These are phyloP conservation scores for Odontomyia ornata DNA, from an alignment of 2,888 invertebrate species.

Conservation along the genomic window DNA sequence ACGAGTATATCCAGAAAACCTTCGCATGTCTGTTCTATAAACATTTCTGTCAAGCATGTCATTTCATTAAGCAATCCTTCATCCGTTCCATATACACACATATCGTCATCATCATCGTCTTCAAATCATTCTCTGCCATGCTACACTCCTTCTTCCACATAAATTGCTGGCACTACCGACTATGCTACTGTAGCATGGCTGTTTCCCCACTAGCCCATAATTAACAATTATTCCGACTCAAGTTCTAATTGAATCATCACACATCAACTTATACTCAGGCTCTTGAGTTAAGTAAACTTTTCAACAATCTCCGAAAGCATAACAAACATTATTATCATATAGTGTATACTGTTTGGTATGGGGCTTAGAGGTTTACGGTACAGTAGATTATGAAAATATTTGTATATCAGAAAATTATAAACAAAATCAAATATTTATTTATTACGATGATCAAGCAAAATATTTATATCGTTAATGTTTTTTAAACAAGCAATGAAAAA, in stretches of 20 bases:
- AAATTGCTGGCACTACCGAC: too few relatives aligned
- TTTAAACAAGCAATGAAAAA: too few relatives aligned
- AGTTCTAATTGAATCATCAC: slow-evolving; percentile 43
- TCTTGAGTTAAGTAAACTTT: slow-evolving; percentile 40
- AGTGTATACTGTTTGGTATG: background rate
- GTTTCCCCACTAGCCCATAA: slow-evolving; percentile 3
- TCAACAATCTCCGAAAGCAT: slow-evolving; percentile 25
- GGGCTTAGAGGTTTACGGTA: background rate
- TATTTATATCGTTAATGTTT: too few relatives aligned
- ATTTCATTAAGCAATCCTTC: too few relatives aligned
- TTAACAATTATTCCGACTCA: slow-evolving; percentile 42
- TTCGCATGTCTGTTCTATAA: background rate
- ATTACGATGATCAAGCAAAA: too few relatives aligned
- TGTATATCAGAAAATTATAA: too few relatives aligned
- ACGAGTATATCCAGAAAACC: too few relatives aligned
- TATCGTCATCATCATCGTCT: too few relatives aligned
- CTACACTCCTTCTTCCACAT: too few relatives aligned
- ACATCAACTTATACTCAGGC: slow-evolving; percentile 35
- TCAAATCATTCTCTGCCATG: too few relatives aligned
- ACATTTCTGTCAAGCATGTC: background rate
- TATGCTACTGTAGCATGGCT: background rate
- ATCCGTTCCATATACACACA: too few relatives aligned
- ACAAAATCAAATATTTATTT: too few relatives aligned
- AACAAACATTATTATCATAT: slow-evolving; percentile 33
- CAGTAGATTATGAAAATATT: background rate